Evolutionary conservation across 2,888 invertebrate species (phyloP).

Genomic region (Hirtodrosophila histrioides): DNA sequence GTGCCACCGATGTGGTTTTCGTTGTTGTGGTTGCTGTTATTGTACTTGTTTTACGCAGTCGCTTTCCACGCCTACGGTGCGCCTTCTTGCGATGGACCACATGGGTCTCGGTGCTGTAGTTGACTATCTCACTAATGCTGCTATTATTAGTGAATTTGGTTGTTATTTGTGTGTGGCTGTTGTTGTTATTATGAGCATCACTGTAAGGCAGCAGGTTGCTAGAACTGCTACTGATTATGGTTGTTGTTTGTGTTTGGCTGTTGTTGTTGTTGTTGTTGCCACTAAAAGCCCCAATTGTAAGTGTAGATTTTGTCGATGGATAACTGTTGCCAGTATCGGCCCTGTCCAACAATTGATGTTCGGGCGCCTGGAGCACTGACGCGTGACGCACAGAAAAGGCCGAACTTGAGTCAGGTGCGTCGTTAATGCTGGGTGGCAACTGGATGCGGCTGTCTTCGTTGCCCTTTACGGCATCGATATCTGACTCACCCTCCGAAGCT

Average conservation of each 20-base stretch:
- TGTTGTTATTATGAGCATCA: constrained; percentile 15
- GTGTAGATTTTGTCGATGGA: constrained; percentile 13
- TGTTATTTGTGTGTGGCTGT: constrained; percentile 47
- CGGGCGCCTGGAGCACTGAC: constrained; percentile 76
- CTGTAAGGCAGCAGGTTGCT: constrained; percentile 12
- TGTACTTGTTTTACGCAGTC: constrained; percentile 37
- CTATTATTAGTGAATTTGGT: constrained; percentile 45
- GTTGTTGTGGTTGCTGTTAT: constrained; percentile 15
- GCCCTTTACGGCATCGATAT: constrained; percentile 24
- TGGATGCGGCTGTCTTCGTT: constrained; percentile 23
- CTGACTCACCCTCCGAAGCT: constrained; percentile 49
- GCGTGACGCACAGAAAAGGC: constrained; percentile 79
- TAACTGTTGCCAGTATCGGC: constrained; percentile 10
- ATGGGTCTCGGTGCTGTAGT: constrained; percentile 81
- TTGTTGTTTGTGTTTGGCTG: constrained; percentile 15
- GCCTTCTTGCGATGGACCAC: constrained; percentile 79
- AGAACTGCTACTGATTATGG: constrained; percentile 12
- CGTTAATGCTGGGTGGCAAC: constrained; percentile 13
- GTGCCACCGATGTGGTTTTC: constrained; percentile 24
- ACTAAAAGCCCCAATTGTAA: constrained; percentile 20
- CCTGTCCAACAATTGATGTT: constrained; percentile 10
- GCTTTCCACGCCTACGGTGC: constrained; percentile 62
- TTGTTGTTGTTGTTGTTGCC: constrained; percentile 23
- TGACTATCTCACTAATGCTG: constrained; percentile 75
- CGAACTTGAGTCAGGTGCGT: constrained; percentile 65